Conservation (phyloP, 1,140 invertebrate genomes). For the Drosophila suzukii region DNA sequence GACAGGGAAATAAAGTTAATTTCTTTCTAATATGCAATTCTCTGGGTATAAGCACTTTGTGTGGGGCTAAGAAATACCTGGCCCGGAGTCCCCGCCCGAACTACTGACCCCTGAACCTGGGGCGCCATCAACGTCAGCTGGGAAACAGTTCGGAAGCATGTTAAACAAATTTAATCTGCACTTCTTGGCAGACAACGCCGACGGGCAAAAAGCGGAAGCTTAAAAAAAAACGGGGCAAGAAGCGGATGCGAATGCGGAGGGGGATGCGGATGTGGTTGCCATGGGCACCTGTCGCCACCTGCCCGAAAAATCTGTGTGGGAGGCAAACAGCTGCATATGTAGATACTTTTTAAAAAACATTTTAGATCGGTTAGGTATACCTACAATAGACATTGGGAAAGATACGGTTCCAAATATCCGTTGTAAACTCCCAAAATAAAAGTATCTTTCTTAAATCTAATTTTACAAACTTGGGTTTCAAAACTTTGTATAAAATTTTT, state of each 20-base stretch:
- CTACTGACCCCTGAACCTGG: conserved; percentile 11
- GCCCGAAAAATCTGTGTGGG: conserved; percentile 19
- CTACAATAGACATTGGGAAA: no score
- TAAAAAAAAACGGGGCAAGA: conserved; percentile 18
- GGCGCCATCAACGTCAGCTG: conserved; percentile 46
- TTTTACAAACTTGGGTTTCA: no score
- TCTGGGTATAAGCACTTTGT: conserved; percentile 55
- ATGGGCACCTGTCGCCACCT: conserved; percentile 46
- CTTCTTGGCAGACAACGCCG: conserved; percentile 64
- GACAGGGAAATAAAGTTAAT: conserved; percentile 69
- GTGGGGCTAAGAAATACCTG: conserved; percentile 15
- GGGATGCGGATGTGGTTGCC: conserved; percentile 39
- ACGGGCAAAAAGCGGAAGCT: conserved; percentile 39
- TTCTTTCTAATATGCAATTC: conserved; percentile 78
- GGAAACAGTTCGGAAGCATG: conserved; percentile 65
- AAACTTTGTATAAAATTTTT: no score
- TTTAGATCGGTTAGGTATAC: background rate
- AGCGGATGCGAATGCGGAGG: conserved; percentile 3
- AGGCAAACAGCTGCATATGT: background rate
- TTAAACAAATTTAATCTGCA: conserved; percentile 83
- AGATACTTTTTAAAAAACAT: background rate
- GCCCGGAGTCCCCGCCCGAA: background rate
- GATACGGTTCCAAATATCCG: no score
- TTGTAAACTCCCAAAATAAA: no score
- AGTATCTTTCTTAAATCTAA: no score